Evolutionary conservation across 2,888 invertebrate genomes (phyloP).

Genomic region (Mythimna pallens): DNA sequence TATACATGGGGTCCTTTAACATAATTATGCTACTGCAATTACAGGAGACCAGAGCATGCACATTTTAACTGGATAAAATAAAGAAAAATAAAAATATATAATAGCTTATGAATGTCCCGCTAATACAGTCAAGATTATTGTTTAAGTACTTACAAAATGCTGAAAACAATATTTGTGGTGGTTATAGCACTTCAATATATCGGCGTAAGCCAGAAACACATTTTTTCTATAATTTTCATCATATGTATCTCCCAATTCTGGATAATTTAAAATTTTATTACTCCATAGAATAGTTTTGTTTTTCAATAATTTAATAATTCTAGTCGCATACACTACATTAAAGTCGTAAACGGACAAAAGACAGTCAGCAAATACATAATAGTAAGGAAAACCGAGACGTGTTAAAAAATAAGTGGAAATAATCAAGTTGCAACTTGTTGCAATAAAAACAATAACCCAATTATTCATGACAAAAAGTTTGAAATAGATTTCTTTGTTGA

Average conservation of each 20-base stretch:
- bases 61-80: too few species aligned
- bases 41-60: too few species aligned
- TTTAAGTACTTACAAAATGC: conserved; percentile 19
- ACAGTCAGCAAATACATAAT: not conserved
- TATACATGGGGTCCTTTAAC: too few species aligned
- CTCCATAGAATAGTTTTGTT: conserved; percentile 5
- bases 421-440: not conserved
- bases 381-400: not conserved
- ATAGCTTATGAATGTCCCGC: too few species aligned
- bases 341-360: conserved; percentile 6
- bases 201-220: conserved; percentile 22
- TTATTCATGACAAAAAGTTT: not conserved
- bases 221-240: not conserved
- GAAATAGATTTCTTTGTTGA: not conserved
- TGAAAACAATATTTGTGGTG: conserved; percentile 16
- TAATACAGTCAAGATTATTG: not conserved
- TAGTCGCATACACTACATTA: not conserved
- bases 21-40: too few species aligned
- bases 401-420: not conserved
- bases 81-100: too few species aligned
- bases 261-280: not conserved
- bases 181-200: conserved; percentile 38
- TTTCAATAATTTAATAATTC: conserved; percentile 12
- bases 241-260: not conserved
- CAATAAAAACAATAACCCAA: conserved; percentile 17